Evolutionary conservation across 2,888 invertebrate genomes (phyloP), one percentile per base, ranked within the genome.

Genomic region (Coelinius sp.): DNA sequence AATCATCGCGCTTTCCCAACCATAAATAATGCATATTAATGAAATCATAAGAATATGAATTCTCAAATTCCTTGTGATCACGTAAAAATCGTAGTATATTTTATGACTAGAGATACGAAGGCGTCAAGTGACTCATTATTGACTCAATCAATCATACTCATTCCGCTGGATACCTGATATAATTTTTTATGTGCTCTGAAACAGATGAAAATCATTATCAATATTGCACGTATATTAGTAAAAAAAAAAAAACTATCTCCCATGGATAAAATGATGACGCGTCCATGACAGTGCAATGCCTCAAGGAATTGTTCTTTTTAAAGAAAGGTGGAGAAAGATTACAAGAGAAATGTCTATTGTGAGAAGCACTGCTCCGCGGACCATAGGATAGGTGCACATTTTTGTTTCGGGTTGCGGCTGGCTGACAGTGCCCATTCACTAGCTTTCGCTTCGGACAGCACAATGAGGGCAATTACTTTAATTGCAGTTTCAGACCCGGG

Each of bases 381-480:
- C 75, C 71, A 75, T 76, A 77, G 70, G 76, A 77, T 76, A 74
- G 74, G 73, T 74, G 72, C 64, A 46, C 31, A 52, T 25, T 59
- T 59, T 31, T 53, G 72, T 79, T 80, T 78, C 73, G 78, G 79
- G 80, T 80, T 81, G 75, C 79, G 78, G 76, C 75, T 41, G 75
- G 78, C 81, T 79, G 82, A 82, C 80, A 81, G 79, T 79, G 78
- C 76, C 77, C 80, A 78, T 81, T 82, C 80, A 78, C 82, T 81
- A 79, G 80, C 77, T 81, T 80, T 81, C 79, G 79, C 81, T 79
- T 75, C 74, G 81, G 83, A 83, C 84, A 83, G 82, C 82, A 84
- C 83, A 84, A 84, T 84, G 78, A 83, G 83, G 78, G 82, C 84
- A 84, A 84, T 84, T 84, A 84, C 82, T 82, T 83, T 84, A 84